Evolutionary conservation across 30 jellyfish, hydroid and myxozoan species (phyloP).

Genomic region (Aurelia coerulea): DNA sequence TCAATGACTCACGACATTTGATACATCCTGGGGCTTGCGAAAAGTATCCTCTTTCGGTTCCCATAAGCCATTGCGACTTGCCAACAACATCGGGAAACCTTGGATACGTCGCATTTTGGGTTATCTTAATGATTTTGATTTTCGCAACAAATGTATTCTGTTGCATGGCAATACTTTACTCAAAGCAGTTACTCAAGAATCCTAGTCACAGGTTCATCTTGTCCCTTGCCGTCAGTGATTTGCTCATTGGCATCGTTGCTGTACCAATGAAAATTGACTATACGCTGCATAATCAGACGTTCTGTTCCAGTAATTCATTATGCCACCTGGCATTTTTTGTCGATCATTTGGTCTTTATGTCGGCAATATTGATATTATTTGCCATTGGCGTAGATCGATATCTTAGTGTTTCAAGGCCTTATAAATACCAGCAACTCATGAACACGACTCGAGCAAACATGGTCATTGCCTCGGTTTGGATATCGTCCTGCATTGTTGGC

Average conservation of each 20-base stretch:
- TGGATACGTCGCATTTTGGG: constrained; percentile 70
- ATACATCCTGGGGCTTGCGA: too few relatives aligned
- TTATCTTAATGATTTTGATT: constrained; percentile 38
- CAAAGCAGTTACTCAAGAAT: constrained; percentile 24
- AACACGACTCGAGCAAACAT: constrained; percentile 43
- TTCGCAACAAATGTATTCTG: constrained; percentile 51
- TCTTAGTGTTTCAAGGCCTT: constrained; percentile 78
- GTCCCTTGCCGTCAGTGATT: constrained; percentile 83
- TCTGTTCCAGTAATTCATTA: constrained; percentile 59
- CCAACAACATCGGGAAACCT: constrained; percentile 42
- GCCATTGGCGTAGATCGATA: constrained; percentile 89
- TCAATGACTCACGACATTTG: too few relatives aligned
- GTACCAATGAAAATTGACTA: constrained; percentile 69
- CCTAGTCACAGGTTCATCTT: constrained; percentile 71
- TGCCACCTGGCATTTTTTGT: constrained; percentile 67
- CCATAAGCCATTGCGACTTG: constrained; percentile 29
- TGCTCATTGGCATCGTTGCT: constrained; percentile 60
- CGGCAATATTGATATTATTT: constrained; percentile 76
- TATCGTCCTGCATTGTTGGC: constrained; percentile 54
- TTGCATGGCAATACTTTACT: constrained; percentile 49
- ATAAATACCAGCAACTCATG: constrained; percentile 60
- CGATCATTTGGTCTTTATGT: constrained; percentile 67
- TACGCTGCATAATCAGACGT: constrained; percentile 72
- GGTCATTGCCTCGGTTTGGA: constrained; percentile 67
- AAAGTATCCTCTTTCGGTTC: too few relatives aligned